Evolutionary conservation across 1,140 invertebrate species (phyloP).

Genomic region (Aplysia californica): DNA sequence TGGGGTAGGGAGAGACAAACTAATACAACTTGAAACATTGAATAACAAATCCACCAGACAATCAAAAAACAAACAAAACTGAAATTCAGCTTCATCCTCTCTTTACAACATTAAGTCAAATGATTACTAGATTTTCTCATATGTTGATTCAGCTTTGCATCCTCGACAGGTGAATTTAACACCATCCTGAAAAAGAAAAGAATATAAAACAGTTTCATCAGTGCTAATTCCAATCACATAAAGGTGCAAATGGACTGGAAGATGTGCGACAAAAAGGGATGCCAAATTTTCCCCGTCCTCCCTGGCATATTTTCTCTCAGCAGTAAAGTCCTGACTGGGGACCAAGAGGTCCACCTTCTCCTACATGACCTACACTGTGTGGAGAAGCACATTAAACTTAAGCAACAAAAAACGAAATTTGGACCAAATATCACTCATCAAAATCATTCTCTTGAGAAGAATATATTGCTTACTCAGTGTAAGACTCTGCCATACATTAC

Average conservation of each 20-base stretch:
- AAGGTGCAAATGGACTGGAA: background rate
- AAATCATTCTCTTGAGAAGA: background rate
- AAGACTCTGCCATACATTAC: background rate
- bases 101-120: no score
- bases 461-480: background rate
- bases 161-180: constrained; percentile 9
- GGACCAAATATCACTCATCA: background rate
- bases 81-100: no score
- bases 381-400: background rate
- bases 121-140: constrained; percentile 11
- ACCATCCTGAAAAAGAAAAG: constrained; percentile 4
- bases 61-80: no score
- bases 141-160: constrained; percentile 15
- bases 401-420: background rate
- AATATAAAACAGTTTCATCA: background rate
- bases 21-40: no score
- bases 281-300: background rate
- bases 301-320: background rate
- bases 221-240: background rate
- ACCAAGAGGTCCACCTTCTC: background rate
- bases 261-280: background rate
- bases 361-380: background rate
- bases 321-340: no score
- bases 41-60: no score
- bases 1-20: no score